Percentiles rank a stretch among this genome's conserved stretches.
phyloP scores from a whole-genome alignment of 1,140 invertebrate genomes.

The Chymomyza costata region DNA sequence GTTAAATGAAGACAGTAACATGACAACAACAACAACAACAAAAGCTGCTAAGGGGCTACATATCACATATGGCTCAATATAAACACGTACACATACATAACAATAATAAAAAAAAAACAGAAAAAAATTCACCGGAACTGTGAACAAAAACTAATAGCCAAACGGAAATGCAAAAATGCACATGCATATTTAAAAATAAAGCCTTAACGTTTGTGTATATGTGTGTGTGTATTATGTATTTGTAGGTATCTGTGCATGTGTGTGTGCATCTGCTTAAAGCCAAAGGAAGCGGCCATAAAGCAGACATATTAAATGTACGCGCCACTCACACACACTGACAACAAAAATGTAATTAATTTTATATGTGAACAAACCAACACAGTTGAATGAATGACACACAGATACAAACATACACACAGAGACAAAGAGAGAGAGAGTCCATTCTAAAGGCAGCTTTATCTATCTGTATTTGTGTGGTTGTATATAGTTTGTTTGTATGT shows the following conservation, averaged over 20 bases:
- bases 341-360: conserved; percentile 67
- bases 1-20: conserved; percentile 66
- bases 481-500: conserved; percentile 15
- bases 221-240: conserved; percentile 4
- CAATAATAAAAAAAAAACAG: conserved; percentile 41
- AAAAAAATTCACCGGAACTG: conserved; percentile 54
- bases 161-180: conserved; percentile 60
- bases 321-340: conserved; percentile 35
- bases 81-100: neutral
- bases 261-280: no score
- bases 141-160: conserved; percentile 63
- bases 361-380: conserved; percentile 48
- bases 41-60: conserved; percentile 1
- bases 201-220: neutral
- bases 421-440: no score
- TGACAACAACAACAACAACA: conserved; percentile 32
- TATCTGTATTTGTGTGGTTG: conserved; percentile 1
- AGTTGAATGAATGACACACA: no score
- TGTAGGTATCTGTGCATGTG: no score
- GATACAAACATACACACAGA: conserved; percentile 11
- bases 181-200: conserved; percentile 17
- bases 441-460: no score
- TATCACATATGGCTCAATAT: conserved; percentile 22
- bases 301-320: conserved; percentile 60
- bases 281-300: conserved; percentile 46